Percentiles rank a stretch among this genome's conserved stretches.
These are phyloP conservation scores for Atethmia centrago DNA, from an alignment of 2,888 invertebrate genomes.

Conservation along the genomic window DNA sequence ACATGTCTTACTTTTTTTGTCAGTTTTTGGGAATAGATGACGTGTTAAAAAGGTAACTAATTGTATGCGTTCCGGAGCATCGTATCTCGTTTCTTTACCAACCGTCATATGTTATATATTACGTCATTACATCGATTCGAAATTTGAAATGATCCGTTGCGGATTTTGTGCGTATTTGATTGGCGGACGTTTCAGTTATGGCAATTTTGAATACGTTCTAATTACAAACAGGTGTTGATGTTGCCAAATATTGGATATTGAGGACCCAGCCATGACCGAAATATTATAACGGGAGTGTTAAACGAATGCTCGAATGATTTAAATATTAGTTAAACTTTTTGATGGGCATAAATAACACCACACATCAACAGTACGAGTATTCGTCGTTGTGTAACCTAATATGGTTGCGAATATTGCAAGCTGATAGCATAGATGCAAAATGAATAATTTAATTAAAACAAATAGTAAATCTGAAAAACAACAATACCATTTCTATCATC, in stretches of 20 bases:
- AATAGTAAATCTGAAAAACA: not conserved
- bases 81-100: slow-evolving; percentile 78
- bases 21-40: slow-evolving; percentile 87
- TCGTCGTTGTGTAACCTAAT: not conserved
- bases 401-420: not conserved
- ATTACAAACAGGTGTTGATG: slow-evolving; percentile 65
- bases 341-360: slow-evolving; percentile 6
- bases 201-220: slow-evolving; percentile 57
- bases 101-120: slow-evolving; percentile 82
- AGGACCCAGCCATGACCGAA: slow-evolving; percentile 47
- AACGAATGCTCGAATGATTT: slow-evolving; percentile 14
- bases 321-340: slow-evolving; percentile 10
- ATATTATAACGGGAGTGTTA: slow-evolving; percentile 28
- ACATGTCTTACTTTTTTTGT: slow-evolving; percentile 83
- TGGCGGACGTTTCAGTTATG: slow-evolving; percentile 58
- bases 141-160: slow-evolving; percentile 62
- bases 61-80: slow-evolving; percentile 72
- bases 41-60: slow-evolving; percentile 89
- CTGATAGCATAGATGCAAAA: not conserved
- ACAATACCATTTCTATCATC: not conserved
- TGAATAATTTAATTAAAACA: not conserved
- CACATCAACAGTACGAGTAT: not conserved
- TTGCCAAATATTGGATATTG: slow-evolving; percentile 49
- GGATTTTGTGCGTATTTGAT: slow-evolving; percentile 56
- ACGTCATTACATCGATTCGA: slow-evolving; percentile 67